Evolutionary conservation across 2,888 invertebrate genomes (phyloP).

Genomic region (Megalurothrips usitatus): DNA sequence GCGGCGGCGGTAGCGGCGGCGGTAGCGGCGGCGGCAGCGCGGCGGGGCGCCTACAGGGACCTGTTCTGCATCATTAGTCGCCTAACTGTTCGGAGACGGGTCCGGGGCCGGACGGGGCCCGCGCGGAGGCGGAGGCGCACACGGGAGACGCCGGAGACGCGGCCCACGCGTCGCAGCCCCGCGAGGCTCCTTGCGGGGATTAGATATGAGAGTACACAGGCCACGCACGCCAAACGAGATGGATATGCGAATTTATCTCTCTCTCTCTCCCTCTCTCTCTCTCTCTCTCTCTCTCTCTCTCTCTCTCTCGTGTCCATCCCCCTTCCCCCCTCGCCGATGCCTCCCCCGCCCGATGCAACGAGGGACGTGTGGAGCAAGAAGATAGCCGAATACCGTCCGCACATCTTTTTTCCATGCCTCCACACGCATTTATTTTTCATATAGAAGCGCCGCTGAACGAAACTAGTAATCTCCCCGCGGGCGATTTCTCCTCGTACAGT

Average conservation of each 20-base stretch:
- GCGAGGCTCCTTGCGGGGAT: background rate
- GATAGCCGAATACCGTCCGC: too few relatives aligned
- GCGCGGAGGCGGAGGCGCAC: background rate
- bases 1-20: background rate
- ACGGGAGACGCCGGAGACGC: background rate
- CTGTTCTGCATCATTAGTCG: constrained; percentile 20
- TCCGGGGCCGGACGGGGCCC: background rate
- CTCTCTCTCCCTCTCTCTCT: too few relatives aligned
- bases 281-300: too few relatives aligned
- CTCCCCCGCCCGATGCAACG: too few relatives aligned
- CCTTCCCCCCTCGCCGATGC: too few relatives aligned
- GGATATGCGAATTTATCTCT: background rate
- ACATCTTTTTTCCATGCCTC: too few relatives aligned
- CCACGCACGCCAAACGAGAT: background rate
- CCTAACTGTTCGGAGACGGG: constrained; percentile 2
- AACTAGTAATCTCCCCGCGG: background rate
- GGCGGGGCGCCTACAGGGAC: background rate
- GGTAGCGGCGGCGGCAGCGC: background rate
- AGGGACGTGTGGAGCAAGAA: too few relatives aligned
- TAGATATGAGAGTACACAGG: background rate
- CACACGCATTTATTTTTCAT: too few relatives aligned
- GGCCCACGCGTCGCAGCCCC: background rate
- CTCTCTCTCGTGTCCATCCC: too few relatives aligned
- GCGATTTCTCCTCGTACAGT: background rate
- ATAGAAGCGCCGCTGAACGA: too few relatives aligned